Evolutionary conservation across 2,113 vertebrate genomes (phyloP).

Genomic region (Pseudorectes ferrugineus): DNA sequence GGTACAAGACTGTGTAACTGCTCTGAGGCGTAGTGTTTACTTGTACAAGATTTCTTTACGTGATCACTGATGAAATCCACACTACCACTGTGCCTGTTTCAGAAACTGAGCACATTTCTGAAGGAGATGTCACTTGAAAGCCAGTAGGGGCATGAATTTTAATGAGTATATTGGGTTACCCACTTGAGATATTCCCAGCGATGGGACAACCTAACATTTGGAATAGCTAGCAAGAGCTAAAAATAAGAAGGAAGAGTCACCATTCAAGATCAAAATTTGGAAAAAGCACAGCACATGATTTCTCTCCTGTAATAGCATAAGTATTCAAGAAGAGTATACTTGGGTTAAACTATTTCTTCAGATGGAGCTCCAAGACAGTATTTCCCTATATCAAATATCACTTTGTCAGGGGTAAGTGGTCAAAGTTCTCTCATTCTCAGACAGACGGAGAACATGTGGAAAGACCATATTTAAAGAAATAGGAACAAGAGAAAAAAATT

Average conservation of each 20-base stretch:
- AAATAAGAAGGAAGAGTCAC: not conserved
- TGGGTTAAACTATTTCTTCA: not conserved
- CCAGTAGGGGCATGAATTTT: not conserved
- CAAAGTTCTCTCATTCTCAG: not conserved
- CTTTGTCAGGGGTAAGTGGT: not conserved
- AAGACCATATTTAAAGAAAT: not conserved
- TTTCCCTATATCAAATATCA: not conserved
- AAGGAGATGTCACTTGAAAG: not conserved
- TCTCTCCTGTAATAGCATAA: not conserved
- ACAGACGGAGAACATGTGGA: not conserved
- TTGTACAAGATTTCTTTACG: not conserved
- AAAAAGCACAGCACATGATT: not conserved
- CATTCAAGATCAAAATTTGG: not conserved
- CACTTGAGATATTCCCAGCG: not conserved
- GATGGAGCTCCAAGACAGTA: not conserved
- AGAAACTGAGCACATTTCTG: not conserved
- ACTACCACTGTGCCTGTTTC: not conserved
- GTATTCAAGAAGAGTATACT: not conserved
- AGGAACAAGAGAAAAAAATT: not conserved
- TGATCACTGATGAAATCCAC: not conserved
- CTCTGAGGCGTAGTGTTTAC: accelerated
- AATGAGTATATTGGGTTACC: not conserved
- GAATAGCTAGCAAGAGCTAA: not conserved
- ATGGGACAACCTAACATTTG: not conserved
- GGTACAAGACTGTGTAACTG: not conserved